Conservation (phyloP, 2,888 invertebrate species). For the Mythimna albipuncta region DNA sequence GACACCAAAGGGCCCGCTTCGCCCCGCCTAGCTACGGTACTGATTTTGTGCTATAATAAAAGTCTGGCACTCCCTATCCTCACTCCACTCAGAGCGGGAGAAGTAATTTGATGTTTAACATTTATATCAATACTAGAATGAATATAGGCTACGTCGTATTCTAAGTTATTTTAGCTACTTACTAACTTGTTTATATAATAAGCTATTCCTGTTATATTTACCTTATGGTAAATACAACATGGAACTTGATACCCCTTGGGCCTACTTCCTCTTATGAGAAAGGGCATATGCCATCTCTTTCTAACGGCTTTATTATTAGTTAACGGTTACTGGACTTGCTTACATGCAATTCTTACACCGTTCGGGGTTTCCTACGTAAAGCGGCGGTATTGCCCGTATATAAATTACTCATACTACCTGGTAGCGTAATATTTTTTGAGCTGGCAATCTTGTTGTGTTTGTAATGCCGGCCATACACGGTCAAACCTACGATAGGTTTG, state of each 20-base stretch:
- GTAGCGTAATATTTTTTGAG: neutral
- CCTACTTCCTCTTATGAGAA: conserved; percentile 18
- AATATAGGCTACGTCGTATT: neutral
- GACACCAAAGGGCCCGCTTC: too few species aligned
- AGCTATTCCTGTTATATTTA: conserved; percentile 25
- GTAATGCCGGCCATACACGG: too few species aligned
- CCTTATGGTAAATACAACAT: conserved; percentile 7
- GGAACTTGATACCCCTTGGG: conserved; percentile 7
- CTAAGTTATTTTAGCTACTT: neutral
- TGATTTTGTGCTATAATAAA: too few species aligned
- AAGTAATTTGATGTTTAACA: too few species aligned
- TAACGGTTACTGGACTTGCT: neutral
- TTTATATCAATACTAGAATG: neutral
- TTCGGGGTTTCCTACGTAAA: conserved; percentile 8
- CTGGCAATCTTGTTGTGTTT: neutral
- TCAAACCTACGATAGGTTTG: too few species aligned
- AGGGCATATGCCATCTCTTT: conserved; percentile 3
- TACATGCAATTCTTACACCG: neutral
- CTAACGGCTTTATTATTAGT: conserved; percentile 12
- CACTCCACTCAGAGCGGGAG: too few species aligned
- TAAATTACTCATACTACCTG: neutral
- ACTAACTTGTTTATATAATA: neutral
- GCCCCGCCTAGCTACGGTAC: too few species aligned
- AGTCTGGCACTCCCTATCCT: too few species aligned
- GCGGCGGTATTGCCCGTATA: conserved; percentile 5